Evolutionary conservation across 2,797 vertebrate genomes (phyloP).

Genomic region (Remorina albescens): DNA sequence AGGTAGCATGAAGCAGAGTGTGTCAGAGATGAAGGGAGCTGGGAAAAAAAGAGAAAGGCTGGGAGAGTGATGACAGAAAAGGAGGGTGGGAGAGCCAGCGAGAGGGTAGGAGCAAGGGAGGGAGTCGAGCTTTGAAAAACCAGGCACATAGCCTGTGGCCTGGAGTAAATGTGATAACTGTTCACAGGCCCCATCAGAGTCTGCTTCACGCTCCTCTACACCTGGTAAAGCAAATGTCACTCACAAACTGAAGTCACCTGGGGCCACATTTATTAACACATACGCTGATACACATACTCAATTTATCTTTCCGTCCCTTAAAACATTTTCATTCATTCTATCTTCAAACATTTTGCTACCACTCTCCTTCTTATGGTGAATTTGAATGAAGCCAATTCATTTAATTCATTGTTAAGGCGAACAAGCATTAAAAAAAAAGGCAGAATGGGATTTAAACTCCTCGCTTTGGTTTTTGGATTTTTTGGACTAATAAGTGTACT

Average conservation of each 20-base stretch:
- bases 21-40: conserved; percentile 38
- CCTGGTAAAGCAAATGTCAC: conserved; percentile 76
- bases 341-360: conserved; percentile 14
- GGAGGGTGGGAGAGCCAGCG: conserved; percentile 31
- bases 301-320: conserved; percentile 35
- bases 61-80: conserved; percentile 35
- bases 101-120: conserved; percentile 47
- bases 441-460: conserved; percentile 1
- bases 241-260: conserved; percentile 65
- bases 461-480: too few species aligned
- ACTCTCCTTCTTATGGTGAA: conserved; percentile 11
- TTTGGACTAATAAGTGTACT: not conserved
- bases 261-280: conserved; percentile 59
- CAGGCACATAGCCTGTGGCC: conserved; percentile 60
- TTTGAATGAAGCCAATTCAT: conserved; percentile 32
- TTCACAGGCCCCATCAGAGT: conserved; percentile 73
- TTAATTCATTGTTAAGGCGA: conserved; percentile 25
- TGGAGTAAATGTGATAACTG: conserved; percentile 78
- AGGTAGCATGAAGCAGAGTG: conserved; percentile 62
- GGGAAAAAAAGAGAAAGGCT: conserved; percentile 39
- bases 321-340: conserved; percentile 44
- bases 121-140: conserved; percentile 61
- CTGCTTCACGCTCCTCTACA: conserved; percentile 74
- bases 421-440: conserved; percentile 36
- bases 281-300: conserved; percentile 31